These are phyloP conservation scores for Hippocampus barbouri DNA, from an alignment of 2,113 vertebrate genomes.

Conservation along the genomic window DNA sequence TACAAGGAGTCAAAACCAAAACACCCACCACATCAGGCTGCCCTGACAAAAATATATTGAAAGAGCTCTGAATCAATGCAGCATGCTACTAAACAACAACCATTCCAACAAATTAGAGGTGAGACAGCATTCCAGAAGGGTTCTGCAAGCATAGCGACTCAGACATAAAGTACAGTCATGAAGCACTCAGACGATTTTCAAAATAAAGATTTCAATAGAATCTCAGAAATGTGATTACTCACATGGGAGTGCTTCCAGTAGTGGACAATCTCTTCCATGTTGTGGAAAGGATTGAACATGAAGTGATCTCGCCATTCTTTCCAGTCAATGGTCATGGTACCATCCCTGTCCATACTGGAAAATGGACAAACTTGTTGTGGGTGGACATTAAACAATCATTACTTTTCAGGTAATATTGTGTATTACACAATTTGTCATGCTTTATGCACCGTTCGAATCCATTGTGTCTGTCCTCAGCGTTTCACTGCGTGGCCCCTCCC, in stretches of 20 bases:
- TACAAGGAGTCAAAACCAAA: neutral
- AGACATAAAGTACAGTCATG: neutral
- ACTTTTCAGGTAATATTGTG: neutral
- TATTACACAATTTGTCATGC: neutral
- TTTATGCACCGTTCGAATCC: neutral
- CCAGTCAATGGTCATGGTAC: conserved; percentile 90
- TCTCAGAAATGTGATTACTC: conserved; percentile 48
- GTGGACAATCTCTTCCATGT: conserved; percentile 84
- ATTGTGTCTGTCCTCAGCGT: no score
- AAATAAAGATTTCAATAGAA: neutral
- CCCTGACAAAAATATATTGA: neutral
- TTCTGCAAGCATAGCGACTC: neutral
- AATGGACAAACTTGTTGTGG: neutral
- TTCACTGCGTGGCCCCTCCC: no score
- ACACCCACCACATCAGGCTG: neutral
- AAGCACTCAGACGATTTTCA: neutral
- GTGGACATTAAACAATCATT: neutral
- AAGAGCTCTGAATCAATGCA: neutral
- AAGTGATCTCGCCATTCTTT: conserved; percentile 90
- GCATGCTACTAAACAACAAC: neutral
- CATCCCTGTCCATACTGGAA: conserved; percentile 84
- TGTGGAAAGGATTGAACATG: conserved; percentile 84
- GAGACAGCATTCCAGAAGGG: neutral
- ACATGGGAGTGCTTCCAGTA: conserved; percentile 92
- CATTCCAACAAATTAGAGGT: neutral